Percentiles rank a stretch among this genome's conserved stretches.
phyloP scores from a whole-genome alignment of 2,888 invertebrate genomes.

The Microctonus brassicae region DNA sequence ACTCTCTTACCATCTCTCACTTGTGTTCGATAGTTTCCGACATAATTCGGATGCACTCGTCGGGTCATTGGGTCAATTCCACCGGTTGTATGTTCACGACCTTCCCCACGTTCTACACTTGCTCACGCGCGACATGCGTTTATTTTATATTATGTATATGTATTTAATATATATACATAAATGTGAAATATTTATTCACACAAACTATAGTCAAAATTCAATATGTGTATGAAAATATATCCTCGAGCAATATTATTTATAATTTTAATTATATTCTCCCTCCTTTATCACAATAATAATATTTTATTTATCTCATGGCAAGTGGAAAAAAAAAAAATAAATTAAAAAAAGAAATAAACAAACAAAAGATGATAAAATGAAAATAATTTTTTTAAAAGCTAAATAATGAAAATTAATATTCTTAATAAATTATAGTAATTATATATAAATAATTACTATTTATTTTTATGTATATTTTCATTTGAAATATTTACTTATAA shows the following conservation, averaged over 20 bases:
- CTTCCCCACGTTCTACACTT: conserved; percentile 23
- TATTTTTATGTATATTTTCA: no score
- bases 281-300: no score
- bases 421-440: no score
- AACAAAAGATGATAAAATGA: not conserved
- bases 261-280: not conserved
- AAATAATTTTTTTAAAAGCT: no score
- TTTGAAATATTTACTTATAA: no score
- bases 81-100: conserved; percentile 38
- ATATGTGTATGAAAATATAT: not conserved
- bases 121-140: conserved; percentile 10
- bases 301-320: not conserved
- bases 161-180: not conserved
- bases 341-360: not conserved
- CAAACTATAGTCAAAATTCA: not conserved
- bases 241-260: not conserved
- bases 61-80: conserved; percentile 69
- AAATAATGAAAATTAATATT: not conserved
- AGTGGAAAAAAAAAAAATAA: not conserved
- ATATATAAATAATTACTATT: no score
- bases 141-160: not conserved
- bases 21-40: conserved; percentile 59
- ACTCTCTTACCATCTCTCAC: not conserved
- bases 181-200: conserved; percentile 2
- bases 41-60: conserved; percentile 57